Percentiles rank a stretch among this genome's conserved stretches.
Evolutionary conservation across 2,888 invertebrate genomes (phyloP).

Genomic region (Oscheius sp.): DNA sequence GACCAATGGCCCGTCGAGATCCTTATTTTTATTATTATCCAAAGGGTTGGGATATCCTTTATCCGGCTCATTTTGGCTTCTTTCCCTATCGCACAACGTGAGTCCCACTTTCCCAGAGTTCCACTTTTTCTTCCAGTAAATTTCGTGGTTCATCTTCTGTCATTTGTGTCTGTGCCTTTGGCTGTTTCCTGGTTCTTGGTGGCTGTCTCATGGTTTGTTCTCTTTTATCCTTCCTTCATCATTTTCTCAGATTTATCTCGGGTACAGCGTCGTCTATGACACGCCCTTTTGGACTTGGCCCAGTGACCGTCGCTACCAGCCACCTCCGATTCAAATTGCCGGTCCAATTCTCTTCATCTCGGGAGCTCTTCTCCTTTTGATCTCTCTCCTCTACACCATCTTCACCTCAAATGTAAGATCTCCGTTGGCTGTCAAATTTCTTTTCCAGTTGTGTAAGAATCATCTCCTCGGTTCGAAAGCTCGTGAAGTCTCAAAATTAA

Average conservation of each 20-base stretch:
- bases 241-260: constrained; percentile 57
- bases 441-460: constrained; percentile 64
- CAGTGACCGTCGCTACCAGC: constrained; percentile 46
- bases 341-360: constrained; percentile 67
- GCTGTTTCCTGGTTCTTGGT: constrained; percentile 70
- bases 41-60: constrained; percentile 73
- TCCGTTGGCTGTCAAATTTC: too few relatives aligned
- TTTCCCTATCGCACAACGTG: constrained; percentile 73
- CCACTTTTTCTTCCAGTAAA: constrained; percentile 58
- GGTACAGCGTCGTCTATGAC: constrained; percentile 65
- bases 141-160: constrained; percentile 72
- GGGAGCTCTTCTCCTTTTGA: constrained; percentile 62
- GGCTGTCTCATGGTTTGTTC: constrained; percentile 66
- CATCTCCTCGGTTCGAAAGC: constrained; percentile 70
- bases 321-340: constrained; percentile 71
- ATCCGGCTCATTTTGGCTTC: constrained; percentile 73
- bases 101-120: constrained; percentile 31
- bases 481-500: constrained; percentile 67
- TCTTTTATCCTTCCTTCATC: too few relatives aligned
- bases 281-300: constrained; percentile 71
- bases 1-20: constrained; percentile 73
- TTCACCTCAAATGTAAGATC: constrained; percentile 63
- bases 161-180: constrained; percentile 71
- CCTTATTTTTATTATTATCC: constrained; percentile 73
- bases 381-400: constrained; percentile 62